Evolutionary conservation across 2,113 vertebrate species (phyloP).

Genomic region (Eublepharis macularius): DNA sequence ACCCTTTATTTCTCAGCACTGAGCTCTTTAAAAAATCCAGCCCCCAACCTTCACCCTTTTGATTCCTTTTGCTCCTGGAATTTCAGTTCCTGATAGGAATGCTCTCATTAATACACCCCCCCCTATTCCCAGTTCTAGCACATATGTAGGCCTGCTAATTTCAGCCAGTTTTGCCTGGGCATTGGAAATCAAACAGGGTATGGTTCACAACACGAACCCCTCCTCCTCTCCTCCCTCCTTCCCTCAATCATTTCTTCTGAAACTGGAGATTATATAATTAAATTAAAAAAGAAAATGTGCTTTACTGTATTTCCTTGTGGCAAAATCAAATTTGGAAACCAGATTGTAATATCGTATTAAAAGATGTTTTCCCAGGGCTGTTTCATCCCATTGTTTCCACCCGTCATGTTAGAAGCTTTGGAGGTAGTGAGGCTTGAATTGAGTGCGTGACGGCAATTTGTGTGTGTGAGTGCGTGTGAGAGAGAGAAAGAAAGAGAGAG

Average conservation of each 20-base stretch:
- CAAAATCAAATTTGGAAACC: conserved; percentile 70
- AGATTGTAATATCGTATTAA: conserved; percentile 58
- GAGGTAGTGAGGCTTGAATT: conserved; percentile 35
- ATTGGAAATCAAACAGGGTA: conserved; percentile 60
- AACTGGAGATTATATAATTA: conserved; percentile 70
- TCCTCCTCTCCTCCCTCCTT: conserved; percentile 9
- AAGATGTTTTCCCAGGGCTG: conserved; percentile 69
- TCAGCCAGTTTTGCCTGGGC: conserved; percentile 49
- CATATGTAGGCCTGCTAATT: conserved; percentile 54
- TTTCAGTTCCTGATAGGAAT: background rate
- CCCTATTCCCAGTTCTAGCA: conserved; percentile 33
- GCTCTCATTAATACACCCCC: conserved; percentile 29
- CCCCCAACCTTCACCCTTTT: background rate
- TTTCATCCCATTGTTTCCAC: conserved; percentile 68
- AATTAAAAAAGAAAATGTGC: conserved; percentile 68
- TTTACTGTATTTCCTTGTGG: conserved; percentile 66
- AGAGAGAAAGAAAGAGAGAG: no score
- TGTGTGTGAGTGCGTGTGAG: no score
- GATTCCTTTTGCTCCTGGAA: background rate
- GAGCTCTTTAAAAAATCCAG: conserved; percentile 24
- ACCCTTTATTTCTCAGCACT: conserved; percentile 1
- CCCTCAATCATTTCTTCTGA: conserved; percentile 27
- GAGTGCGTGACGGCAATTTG: conserved; percentile 23
- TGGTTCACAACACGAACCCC: conserved; percentile 43
- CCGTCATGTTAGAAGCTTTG: conserved; percentile 39